Evolutionary conservation across 2,888 invertebrate genomes (phyloP).

Genomic region (Ditula angustiorana): DNA sequence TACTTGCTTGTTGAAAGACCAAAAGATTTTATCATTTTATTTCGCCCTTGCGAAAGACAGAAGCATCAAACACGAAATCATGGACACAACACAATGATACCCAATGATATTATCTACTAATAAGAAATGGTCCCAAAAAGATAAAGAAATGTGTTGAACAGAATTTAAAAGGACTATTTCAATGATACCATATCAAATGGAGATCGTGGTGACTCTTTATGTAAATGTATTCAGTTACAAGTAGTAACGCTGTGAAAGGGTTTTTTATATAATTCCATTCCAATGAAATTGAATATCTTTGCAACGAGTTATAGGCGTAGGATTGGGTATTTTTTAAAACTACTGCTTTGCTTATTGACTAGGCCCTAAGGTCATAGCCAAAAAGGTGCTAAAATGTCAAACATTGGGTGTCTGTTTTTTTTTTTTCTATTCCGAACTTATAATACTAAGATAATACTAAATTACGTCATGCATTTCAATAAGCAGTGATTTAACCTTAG

Average conservation of each 20-base stretch:
- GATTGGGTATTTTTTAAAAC: not conserved
- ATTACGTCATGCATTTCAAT: too few relatives aligned
- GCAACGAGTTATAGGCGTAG: not conserved
- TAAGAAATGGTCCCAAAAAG: not conserved
- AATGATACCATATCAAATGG: slow-evolving; percentile 21
- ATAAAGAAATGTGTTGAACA: slow-evolving; percentile 15
- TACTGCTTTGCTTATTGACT: too few relatives aligned
- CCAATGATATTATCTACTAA: slow-evolving; percentile 1
- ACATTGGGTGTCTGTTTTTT: too few relatives aligned
- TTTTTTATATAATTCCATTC: slow-evolving; percentile 11
- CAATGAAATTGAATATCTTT: slow-evolving; percentile 26
- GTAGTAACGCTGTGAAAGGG: slow-evolving; percentile 12
- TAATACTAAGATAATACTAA: too few relatives aligned
- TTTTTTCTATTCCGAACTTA: too few relatives aligned
- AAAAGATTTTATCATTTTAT: not conserved
- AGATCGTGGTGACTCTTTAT: slow-evolving; percentile 14
- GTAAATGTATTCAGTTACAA: slow-evolving; percentile 28
- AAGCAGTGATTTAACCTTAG: too few relatives aligned
- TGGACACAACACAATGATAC: not conserved
- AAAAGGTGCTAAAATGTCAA: too few relatives aligned
- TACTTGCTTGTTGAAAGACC: too few relatives aligned
- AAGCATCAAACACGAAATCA: not conserved
- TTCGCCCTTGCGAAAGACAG: not conserved
- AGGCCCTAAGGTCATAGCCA: too few relatives aligned
- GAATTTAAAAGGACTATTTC: slow-evolving; percentile 20